Conservation (phyloP, 2,797 vertebrate species). For the Hozukius guyotensis region DNA sequence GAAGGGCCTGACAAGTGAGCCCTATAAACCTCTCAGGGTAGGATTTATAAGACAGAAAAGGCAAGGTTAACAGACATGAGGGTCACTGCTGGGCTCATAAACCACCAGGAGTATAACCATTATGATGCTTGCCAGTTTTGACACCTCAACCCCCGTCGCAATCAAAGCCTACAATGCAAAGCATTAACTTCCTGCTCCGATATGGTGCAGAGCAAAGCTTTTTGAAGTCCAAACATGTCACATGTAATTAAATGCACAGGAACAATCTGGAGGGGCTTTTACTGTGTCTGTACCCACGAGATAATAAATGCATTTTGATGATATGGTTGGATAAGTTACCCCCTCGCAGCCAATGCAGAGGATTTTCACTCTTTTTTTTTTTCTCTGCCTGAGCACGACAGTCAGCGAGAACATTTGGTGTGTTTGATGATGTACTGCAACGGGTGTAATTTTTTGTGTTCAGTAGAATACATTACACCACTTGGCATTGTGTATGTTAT, state of each 20-base stretch:
- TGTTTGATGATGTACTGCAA: constrained; percentile 67
- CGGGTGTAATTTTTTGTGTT: constrained; percentile 67
- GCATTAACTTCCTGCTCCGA: constrained; percentile 26
- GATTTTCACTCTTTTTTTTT: constrained; percentile 49
- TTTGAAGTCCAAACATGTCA: constrained; percentile 69
- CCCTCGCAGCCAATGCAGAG: constrained; percentile 56
- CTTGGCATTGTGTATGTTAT: constrained; percentile 70
- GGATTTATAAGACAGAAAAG: constrained; percentile 74
- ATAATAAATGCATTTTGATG: constrained; percentile 69
- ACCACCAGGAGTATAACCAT: constrained; percentile 69
- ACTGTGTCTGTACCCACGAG: constrained; percentile 66
- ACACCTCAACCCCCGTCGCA: constrained; percentile 56
- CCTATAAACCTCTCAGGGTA: constrained; percentile 69
- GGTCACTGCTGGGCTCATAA: constrained; percentile 76
- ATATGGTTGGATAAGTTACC: constrained; percentile 63
- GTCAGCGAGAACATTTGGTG: constrained; percentile 69
- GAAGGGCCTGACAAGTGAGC: constrained; percentile 64
- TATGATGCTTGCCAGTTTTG: constrained; percentile 69
- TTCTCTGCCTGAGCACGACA: constrained; percentile 28
- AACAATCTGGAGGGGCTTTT: constrained; percentile 64
- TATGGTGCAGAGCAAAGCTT: constrained; percentile 41
- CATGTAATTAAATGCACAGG: constrained; percentile 69
- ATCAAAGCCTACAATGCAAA: constrained; percentile 58
- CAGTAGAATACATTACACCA: constrained; percentile 70
- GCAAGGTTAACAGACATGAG: constrained; percentile 78